Evolutionary conservation across 2,797 vertebrate species (phyloP).

Genomic region (Gallinago nigripennis): DNA sequence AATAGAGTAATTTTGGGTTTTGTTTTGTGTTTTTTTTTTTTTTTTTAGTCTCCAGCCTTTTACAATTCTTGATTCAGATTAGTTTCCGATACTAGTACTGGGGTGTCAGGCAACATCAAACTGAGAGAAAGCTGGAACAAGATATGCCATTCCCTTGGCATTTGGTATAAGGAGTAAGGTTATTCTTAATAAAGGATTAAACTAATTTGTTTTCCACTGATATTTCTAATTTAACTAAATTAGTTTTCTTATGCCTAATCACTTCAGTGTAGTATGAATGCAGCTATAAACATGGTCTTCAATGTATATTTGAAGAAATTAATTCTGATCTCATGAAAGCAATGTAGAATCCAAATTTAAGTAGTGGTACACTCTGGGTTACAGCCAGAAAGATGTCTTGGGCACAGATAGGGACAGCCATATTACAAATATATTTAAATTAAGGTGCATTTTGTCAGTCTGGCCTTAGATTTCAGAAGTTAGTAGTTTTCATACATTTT

Average conservation of each 20-base stretch:
- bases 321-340: background rate
- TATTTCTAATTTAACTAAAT: background rate
- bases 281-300: background rate
- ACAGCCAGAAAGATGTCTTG: background rate
- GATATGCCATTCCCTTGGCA: background rate
- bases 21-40: no score
- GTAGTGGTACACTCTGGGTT: background rate
- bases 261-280: background rate
- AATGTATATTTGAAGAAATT: background rate
- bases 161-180: background rate
- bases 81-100: background rate
- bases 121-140: background rate
- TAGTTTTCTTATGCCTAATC: background rate
- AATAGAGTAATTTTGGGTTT: background rate
- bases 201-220: background rate
- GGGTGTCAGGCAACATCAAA: background rate
- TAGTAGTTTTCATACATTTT: background rate
- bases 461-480: background rate
- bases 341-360: background rate
- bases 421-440: background rate
- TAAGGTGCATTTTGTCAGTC: background rate
- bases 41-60: background rate
- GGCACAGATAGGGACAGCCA: background rate
- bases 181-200: background rate
- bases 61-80: background rate